Percentiles rank a stretch among this genome's conserved stretches.
Conservation (phyloP, 2,113 vertebrate genomes). For the Butorides virescens region DNA sequence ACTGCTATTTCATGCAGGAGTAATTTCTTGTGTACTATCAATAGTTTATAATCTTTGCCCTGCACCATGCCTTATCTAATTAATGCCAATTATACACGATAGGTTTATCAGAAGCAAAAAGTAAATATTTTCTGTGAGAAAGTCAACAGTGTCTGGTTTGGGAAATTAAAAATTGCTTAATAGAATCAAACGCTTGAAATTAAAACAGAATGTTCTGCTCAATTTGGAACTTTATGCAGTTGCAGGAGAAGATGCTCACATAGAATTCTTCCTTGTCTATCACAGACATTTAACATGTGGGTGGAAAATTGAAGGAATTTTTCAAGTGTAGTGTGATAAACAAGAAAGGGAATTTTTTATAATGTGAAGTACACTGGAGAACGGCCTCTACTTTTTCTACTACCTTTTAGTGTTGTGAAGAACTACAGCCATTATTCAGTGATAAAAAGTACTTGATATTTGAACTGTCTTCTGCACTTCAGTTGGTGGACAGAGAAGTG, state of each 20-base stretch:
- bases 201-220: background rate
- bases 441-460: background rate
- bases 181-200: conserved; percentile 9
- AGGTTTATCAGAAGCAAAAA: conserved; percentile 15
- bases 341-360: background rate
- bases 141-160: background rate
- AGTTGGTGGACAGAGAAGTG: background rate
- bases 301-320: background rate
- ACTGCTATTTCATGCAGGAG: background rate
- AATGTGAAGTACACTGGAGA: background rate
- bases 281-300: background rate
- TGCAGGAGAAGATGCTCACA: background rate
- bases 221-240: background rate
- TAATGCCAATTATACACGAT: background rate
- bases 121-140: background rate
- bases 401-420: background rate
- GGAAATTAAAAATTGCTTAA: background rate
- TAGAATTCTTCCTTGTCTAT: background rate
- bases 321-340: background rate
- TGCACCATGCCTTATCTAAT: background rate
- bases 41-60: background rate
- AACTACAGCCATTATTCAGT: background rate
- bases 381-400: background rate
- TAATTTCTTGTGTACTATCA: background rate
- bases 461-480: background rate